phyloP scores from a whole-genome alignment of 2,888 invertebrate species.

The Lysandra coridon region DNA sequence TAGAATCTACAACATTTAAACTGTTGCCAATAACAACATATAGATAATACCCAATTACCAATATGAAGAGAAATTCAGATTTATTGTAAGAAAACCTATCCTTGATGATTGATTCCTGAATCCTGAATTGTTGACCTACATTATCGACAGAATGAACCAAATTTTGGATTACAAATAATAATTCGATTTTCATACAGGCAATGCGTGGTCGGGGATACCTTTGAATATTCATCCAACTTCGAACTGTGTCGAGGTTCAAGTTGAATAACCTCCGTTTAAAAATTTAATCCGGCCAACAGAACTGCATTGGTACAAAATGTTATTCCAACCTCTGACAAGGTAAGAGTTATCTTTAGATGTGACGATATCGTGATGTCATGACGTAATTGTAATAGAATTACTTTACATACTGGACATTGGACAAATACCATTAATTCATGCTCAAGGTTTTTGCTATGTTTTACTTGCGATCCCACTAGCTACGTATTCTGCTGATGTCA shows the following conservation, averaged over 20 bases:
- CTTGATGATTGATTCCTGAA: neutral
- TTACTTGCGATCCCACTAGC: neutral
- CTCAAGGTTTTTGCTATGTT: conserved; percentile 2
- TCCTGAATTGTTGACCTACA: neutral
- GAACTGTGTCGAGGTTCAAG: conserved; percentile 12
- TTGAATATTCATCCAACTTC: neutral
- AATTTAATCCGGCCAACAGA: neutral
- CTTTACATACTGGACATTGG: neutral
- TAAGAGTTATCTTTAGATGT: conserved; percentile 27
- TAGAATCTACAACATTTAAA: neutral
- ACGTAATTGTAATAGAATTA: conserved; percentile 14
- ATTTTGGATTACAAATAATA: neutral
- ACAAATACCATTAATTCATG: conserved; percentile 2
- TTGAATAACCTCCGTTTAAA: conserved; percentile 8
- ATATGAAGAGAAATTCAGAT: neutral
- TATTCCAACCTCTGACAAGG: neutral
- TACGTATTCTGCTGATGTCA: neutral
- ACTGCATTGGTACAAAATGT: conserved; percentile 1
- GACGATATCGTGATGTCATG: conserved; percentile 12
- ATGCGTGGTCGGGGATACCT: neutral
- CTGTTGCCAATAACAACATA: neutral
- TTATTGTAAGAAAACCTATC: no score
- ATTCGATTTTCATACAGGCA: neutral
- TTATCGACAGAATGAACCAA: neutral
- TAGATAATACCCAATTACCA: neutral